Conservation (phyloP, 1,140 invertebrate genomes). For the Mizuhopecten yessoensis region DNA sequence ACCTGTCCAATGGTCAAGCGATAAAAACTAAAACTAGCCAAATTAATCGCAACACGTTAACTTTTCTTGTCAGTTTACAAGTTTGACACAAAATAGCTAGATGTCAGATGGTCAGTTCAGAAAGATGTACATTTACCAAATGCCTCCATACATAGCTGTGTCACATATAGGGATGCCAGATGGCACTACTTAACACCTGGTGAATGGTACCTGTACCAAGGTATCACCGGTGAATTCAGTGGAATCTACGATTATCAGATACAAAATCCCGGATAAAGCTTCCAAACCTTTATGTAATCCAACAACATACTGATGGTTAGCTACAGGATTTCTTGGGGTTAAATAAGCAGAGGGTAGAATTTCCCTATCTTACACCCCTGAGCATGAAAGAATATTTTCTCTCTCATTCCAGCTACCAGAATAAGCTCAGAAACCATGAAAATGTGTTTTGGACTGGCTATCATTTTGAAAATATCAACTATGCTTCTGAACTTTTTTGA, state of each 20-base stretch:
- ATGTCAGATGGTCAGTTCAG: background rate
- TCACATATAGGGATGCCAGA: background rate
- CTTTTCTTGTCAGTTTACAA: background rate
- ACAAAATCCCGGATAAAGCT: no score
- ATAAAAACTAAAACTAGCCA: background rate
- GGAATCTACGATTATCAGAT: background rate
- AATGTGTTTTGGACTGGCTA: no score
- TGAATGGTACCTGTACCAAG: background rate
- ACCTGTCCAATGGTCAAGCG: background rate
- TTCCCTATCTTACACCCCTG: no score
- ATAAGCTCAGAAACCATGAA: no score
- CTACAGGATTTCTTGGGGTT: no score
- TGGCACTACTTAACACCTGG: constrained; percentile 1
- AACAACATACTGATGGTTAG: no score
- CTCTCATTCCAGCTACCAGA: no score
- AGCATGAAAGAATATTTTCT: no score
- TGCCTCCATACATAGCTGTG: background rate
- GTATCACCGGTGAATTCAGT: background rate
- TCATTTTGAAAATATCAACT: no score
- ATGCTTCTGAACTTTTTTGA: no score
- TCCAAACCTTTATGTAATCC: no score
- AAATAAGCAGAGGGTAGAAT: no score
- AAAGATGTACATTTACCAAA: background rate
- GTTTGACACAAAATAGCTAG: background rate
- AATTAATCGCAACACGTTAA: background rate